phyloP scores from a whole-genome alignment of 2,797 vertebrate genomes.

The Microctenopoma lineatum region DNA sequence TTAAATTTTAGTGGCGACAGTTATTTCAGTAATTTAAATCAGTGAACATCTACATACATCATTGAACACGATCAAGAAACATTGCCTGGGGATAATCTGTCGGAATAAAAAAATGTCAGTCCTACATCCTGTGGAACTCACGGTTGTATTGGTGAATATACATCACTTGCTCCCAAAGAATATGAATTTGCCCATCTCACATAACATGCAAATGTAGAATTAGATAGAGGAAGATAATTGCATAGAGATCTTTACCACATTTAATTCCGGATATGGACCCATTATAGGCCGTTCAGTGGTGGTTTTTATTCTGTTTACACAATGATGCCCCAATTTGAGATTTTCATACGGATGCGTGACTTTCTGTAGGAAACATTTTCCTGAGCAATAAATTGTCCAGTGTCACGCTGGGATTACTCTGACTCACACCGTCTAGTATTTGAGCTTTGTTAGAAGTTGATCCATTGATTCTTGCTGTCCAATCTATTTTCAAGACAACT shows the following conservation, averaged over 20 bases:
- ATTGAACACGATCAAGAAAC: conserved; percentile 4
- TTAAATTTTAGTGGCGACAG: background rate
- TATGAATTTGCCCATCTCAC: conserved; percentile 9
- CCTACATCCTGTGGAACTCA: conserved; percentile 12
- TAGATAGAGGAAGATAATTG: conserved; percentile 9
- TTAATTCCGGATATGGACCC: conserved; percentile 4
- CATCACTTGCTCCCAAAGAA: conserved; percentile 12
- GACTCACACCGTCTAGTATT: conserved; percentile 14
- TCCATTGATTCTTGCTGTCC: background rate
- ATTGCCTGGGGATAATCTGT: background rate
- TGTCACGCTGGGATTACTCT: background rate
- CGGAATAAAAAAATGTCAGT: background rate
- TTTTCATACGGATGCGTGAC: background rate
- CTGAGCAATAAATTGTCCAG: conserved; percentile 3
- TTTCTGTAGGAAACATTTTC: background rate
- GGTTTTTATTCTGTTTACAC: background rate
- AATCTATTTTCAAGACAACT: background rate
- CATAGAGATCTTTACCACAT: conserved; percentile 14
- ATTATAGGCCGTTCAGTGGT: background rate
- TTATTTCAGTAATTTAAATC: conserved; percentile 7
- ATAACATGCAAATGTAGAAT: conserved; percentile 19
- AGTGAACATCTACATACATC: background rate
- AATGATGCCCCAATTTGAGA: background rate
- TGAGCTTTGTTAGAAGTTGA: background rate
- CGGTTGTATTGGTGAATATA: conserved; percentile 28